Percentiles rank a stretch among this genome's conserved stretches.
These are phyloP conservation scores for Pyrochroa serraticornis DNA, from an alignment of 2,888 invertebrate genomes.

Conservation along the genomic window DNA sequence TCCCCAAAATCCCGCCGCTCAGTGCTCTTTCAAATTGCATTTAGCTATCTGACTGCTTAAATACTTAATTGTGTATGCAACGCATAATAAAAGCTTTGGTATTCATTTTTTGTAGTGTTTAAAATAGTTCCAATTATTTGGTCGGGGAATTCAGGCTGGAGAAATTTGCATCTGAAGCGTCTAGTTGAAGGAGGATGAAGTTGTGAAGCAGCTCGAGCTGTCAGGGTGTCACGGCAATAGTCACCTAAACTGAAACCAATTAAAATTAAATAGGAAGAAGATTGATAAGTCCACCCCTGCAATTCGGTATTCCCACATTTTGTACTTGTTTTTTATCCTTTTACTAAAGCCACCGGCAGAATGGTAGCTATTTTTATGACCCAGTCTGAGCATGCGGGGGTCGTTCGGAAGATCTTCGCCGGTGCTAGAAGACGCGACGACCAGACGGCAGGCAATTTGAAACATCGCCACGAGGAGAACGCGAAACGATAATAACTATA, in stretches of 20 bases:
- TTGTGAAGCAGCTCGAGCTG: too few relatives aligned
- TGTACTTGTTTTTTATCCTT: slow-evolving; percentile 7
- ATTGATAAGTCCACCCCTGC: slow-evolving; percentile 27
- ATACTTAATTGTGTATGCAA: too few relatives aligned
- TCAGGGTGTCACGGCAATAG: slow-evolving; percentile 24
- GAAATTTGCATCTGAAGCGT: too few relatives aligned
- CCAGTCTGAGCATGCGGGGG: slow-evolving; percentile 29
- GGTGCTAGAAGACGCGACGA: background rate
- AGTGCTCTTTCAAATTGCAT: too few relatives aligned
- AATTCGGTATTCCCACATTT: slow-evolving; percentile 30
- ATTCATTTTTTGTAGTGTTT: too few relatives aligned
- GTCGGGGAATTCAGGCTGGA: too few relatives aligned
- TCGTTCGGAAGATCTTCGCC: slow-evolving; percentile 4
- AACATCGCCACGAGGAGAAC: slow-evolving; percentile 2
- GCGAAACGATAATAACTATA: background rate
- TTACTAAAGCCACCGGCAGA: slow-evolving; percentile 21
- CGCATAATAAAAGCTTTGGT: too few relatives aligned
- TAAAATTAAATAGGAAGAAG: slow-evolving; percentile 28
- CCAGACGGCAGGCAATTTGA: slow-evolving; percentile 13
- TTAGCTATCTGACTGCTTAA: too few relatives aligned
- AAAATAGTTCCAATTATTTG: too few relatives aligned
- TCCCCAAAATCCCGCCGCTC: too few relatives aligned
- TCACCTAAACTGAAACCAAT: slow-evolving; percentile 26
- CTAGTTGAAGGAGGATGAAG: too few relatives aligned
- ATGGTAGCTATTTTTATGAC: slow-evolving; percentile 35